phyloP scores from a whole-genome alignment of 1,140 invertebrate genomes.

The Drosophila lacteicornis region DNA sequence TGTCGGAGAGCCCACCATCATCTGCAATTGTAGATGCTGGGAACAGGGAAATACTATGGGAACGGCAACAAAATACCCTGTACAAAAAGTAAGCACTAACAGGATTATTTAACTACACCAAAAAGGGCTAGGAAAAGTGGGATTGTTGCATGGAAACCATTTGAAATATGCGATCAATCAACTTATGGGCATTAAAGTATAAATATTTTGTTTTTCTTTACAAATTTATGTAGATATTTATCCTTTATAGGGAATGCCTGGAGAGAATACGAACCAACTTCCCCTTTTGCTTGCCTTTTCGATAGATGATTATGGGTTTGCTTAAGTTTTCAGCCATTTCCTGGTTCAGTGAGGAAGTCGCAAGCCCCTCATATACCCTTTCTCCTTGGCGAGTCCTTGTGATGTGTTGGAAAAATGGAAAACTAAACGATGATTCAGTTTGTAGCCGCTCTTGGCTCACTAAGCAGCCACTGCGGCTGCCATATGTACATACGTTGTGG shows the following conservation, averaged over 20 bases:
- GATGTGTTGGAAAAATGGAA: conserved; percentile 4
- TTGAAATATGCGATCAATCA: not conserved
- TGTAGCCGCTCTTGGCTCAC: conserved; percentile 68
- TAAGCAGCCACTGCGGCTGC: conserved; percentile 53
- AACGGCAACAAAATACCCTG: not conserved
- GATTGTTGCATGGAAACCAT: too few relatives aligned
- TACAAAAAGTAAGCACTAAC: not conserved
- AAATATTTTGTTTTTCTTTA: not conserved
- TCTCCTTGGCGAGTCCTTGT: not conserved
- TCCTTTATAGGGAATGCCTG: too few relatives aligned
- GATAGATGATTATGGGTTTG: not conserved
- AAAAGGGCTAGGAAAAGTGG: accelerated
- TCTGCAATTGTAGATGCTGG: conserved; percentile 28
- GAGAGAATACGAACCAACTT: not conserved
- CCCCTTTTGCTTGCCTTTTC: not conserved
- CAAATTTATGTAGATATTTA: not conserved
- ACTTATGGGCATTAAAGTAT: not conserved
- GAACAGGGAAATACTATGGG: not conserved
- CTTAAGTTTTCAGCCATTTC: not conserved
- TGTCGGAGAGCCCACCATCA: conserved; percentile 4
- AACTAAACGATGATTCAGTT: conserved; percentile 79
- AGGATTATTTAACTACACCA: too few relatives aligned
- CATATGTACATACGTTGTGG: not conserved
- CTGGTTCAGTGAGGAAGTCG: not conserved
- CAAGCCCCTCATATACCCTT: conserved; percentile 13